Evolutionary conservation across 2,888 invertebrate genomes (phyloP), one percentile per base, ranked within the genome.

Genomic region (Chrysina gloriosa): DNA sequence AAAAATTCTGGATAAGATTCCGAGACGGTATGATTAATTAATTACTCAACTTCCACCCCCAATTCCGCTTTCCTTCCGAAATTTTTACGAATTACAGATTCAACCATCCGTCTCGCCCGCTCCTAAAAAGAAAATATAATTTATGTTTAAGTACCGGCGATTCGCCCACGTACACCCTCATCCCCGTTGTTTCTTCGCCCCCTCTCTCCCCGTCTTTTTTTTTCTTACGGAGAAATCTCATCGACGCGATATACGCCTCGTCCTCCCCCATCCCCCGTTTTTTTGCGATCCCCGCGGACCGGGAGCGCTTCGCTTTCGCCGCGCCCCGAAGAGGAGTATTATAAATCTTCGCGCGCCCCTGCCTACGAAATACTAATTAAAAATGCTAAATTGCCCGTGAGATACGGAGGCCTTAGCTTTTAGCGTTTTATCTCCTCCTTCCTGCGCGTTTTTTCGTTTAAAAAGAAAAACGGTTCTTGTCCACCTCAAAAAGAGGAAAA

Each of bases 351-450:
- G 67, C n/a, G n/a, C n/a, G 75, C 79, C 78, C 75, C 77, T 70
- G 73, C 75, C 68, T 71, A 21, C n/a, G 23, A 50, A 50, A 50
- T 77, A 77, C 81, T 82, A 82, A 82, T 82, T 82, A 82, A 82
- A 81, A 81, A 81, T 81, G 81, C 80, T 82, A 81, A 82, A 82
- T 82, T 82, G 82, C 77, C 79, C 79, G 80, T 80, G 77, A 80
- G 79, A 80, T 76, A 50, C 48, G 71, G 77, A 76, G 72, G 76
- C 74, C 70, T 72, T 72, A 76, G 76, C 76, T 74, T 76, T 76
- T 75, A 70, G 31, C 16, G 63, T 34, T 63, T 36, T 39, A 42
- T 48, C 47, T 47, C 19, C 19, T 21, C 34, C 34, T 63, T 63
- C 34, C 19, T 47, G 39, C 25, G 39, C 25, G 11, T 29, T 58